A percentile compares a stretch with the other conserved stretches of the same genome.
Conservation (phyloP, 2,113 vertebrate species). For the Amphiprion ocellaris region DNA sequence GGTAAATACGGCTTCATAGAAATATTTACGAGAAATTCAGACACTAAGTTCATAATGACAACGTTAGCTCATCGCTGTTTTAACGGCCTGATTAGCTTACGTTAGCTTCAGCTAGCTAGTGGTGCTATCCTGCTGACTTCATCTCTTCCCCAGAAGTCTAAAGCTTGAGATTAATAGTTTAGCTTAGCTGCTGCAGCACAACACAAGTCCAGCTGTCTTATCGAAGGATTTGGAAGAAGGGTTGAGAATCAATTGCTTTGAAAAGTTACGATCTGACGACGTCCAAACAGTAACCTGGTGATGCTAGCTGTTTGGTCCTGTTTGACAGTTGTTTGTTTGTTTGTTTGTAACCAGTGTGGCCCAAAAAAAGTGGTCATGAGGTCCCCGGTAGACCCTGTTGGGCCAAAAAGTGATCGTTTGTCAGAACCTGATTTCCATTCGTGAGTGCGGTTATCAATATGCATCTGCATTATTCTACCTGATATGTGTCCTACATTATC, state of each 20-base stretch:
- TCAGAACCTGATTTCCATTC: too few species aligned
- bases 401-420: too few species aligned
- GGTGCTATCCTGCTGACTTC: conserved; percentile 21
- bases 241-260: background rate
- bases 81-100: conserved; percentile 32
- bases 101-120: conserved; percentile 53
- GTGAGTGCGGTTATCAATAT: too few species aligned
- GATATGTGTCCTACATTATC: too few species aligned
- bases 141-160: conserved; percentile 38
- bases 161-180: background rate
- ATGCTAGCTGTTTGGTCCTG: conserved; percentile 12
- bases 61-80: background rate
- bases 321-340: conserved; percentile 10
- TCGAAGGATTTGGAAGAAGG: too few species aligned
- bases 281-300: background rate
- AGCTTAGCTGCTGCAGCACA: background rate
- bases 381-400: too few species aligned
- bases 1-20: conserved; percentile 79
- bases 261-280: too few species aligned
- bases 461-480: too few species aligned
- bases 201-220: background rate
- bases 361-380: too few species aligned
- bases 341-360: background rate
- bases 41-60: accelerated
- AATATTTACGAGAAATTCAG: background rate